Conservation (phyloP, 2,113 vertebrate genomes). For the Malurus cyaneus region DNA sequence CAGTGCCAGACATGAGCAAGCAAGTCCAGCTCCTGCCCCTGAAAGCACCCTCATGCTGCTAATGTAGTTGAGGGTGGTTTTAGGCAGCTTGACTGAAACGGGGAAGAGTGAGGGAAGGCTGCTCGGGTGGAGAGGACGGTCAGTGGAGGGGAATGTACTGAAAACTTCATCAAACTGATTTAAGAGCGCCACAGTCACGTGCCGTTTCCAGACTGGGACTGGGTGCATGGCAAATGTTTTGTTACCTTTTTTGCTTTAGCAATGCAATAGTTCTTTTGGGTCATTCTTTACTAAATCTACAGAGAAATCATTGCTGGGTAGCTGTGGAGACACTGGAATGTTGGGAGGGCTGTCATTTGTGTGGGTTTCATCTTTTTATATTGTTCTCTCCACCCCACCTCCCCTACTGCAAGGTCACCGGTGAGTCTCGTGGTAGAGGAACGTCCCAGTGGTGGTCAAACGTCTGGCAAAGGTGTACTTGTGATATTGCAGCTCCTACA, state of each 20-base stretch:
- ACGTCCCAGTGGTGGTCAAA: neutral
- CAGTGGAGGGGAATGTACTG: neutral
- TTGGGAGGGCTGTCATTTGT: fast-evolving
- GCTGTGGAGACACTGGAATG: neutral
- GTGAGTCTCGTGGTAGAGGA: neutral
- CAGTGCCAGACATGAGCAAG: neutral
- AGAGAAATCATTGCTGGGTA: neutral
- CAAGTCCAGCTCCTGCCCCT: neutral
- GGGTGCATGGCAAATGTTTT: fast-evolving
- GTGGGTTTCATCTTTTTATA: neutral
- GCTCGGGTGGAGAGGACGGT: fast-evolving
- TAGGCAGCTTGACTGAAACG: neutral
- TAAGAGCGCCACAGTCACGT: fast-evolving
- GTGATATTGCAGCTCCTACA: neutral
- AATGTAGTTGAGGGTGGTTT: neutral
- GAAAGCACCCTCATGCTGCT: fast-evolving
- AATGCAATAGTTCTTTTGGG: neutral
- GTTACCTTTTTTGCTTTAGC: fast-evolving
- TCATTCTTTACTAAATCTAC: neutral
- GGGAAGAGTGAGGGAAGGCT: fast-evolving
- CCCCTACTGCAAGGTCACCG: fast-evolving
- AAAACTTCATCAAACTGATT: neutral
- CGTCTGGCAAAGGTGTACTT: neutral
- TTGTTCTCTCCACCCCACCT: neutral
- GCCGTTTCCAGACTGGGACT: neutral